phyloP scores from a whole-genome alignment of 2,888 invertebrate species.

The Pollenia angustigena region DNA sequence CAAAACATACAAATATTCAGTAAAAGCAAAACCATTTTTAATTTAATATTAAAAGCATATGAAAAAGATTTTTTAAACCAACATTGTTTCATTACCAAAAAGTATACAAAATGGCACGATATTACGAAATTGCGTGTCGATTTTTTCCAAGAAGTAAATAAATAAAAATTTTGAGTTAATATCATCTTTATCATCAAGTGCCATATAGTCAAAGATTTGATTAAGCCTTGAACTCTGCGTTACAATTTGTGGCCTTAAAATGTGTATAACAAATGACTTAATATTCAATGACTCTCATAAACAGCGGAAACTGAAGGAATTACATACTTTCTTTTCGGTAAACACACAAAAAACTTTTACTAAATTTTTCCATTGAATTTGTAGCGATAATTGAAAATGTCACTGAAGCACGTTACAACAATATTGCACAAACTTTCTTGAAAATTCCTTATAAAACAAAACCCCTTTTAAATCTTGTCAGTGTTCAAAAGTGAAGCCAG shows the following conservation, averaged over 20 bases:
- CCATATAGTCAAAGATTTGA: neutral
- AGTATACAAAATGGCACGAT: too few species aligned
- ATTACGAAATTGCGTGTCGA: too few species aligned
- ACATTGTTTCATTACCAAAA: too few species aligned
- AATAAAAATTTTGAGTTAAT: too few species aligned
- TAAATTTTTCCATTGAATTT: slow-evolving; percentile 13
- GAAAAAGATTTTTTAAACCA: too few species aligned
- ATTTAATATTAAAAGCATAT: too few species aligned
- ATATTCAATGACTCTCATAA: slow-evolving; percentile 41
- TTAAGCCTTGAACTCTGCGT: slow-evolving; percentile 42
- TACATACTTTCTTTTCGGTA: neutral
- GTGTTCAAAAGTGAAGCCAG: neutral
- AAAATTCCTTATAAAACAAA: neutral
- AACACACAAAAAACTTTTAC: neutral
- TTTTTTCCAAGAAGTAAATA: too few species aligned
- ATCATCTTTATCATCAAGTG: too few species aligned
- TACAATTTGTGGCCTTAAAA: neutral
- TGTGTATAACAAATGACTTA: slow-evolving; percentile 26
- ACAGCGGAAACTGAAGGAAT: slow-evolving; percentile 7
- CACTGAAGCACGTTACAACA: slow-evolving; percentile 63
- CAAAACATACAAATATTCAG: too few species aligned
- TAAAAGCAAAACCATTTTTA: too few species aligned
- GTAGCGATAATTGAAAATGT: slow-evolving; percentile 66
- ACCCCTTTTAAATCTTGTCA: neutral
- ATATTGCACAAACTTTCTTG: slow-evolving; percentile 23